These are phyloP conservation scores for Theretra japonica DNA, from an alignment of 2,888 invertebrate genomes.

Conservation along the genomic window DNA sequence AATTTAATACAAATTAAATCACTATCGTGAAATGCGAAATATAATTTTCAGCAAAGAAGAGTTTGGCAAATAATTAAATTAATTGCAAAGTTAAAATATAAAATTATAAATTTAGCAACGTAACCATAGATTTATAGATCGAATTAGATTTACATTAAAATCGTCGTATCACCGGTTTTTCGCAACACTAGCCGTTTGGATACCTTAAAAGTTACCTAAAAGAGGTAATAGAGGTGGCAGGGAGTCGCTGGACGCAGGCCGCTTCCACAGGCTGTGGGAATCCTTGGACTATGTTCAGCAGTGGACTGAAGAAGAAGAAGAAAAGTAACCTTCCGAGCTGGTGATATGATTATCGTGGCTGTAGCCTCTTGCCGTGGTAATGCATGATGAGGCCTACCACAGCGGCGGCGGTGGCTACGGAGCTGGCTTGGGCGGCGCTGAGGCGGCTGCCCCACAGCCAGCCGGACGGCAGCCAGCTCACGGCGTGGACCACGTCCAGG, in stretches of 20 bases:
- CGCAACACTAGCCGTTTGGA: not conserved
- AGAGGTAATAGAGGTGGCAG: too few species aligned
- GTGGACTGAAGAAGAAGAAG: too few species aligned
- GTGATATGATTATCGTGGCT: slow-evolving; percentile 39
- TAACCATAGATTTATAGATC: not conserved
- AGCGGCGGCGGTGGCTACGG: slow-evolving; percentile 64
- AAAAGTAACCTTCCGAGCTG: not conserved
- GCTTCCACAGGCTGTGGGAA: too few species aligned
- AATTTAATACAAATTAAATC: too few species aligned
- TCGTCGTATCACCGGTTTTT: not conserved
- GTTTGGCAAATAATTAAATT: not conserved
- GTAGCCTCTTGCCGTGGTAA: slow-evolving; percentile 65
- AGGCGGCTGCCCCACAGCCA: slow-evolving; percentile 92
- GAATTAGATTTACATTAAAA: not conserved
- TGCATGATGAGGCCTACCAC: slow-evolving; percentile 67
- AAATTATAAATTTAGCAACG: not conserved
- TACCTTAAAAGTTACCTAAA: too few species aligned
- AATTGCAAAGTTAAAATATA: not conserved
- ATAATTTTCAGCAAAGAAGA: too few species aligned
- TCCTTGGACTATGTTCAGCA: too few species aligned
- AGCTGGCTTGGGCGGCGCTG: slow-evolving; percentile 56
- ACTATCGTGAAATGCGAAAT: too few species aligned
- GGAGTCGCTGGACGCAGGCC: too few species aligned
- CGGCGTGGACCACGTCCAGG: slow-evolving; percentile 90
- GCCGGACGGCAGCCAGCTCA: slow-evolving; percentile 91